Evolutionary conservation across 2,888 invertebrate species (phyloP).

Genomic region (Caenorhabditis angaria): DNA sequence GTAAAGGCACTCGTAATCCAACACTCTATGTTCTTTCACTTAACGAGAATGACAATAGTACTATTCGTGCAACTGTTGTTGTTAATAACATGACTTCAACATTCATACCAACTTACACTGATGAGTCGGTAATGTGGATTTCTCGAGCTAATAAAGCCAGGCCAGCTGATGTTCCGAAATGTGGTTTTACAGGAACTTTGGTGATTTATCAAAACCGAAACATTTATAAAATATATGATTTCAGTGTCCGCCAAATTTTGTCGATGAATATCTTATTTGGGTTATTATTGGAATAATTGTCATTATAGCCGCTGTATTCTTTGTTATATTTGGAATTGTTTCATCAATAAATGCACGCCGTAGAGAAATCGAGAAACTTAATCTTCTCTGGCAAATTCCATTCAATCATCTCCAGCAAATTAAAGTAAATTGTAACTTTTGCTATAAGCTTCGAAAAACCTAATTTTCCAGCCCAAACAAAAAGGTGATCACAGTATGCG

Average conservation of each 20-base stretch:
- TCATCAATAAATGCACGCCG: neutral
- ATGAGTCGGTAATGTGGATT: constrained; percentile 32
- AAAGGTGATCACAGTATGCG: constrained; percentile 38
- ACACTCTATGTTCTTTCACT: constrained; percentile 31
- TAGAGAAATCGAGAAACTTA: constrained; percentile 44
- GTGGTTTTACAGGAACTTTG: constrained; percentile 49
- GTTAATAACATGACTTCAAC: constrained; percentile 22
- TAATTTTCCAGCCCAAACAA: constrained; percentile 15
- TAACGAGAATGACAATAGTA: constrained; percentile 22
- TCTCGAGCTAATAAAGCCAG: constrained; percentile 10
- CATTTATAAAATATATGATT: neutral
- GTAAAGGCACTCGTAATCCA: constrained; percentile 33
- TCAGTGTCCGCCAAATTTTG: constrained; percentile 41
- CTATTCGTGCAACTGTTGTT: constrained; percentile 22
- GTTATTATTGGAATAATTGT: constrained; percentile 24
- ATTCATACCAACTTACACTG: constrained; percentile 21
- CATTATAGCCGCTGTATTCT: neutral
- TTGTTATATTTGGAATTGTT: neutral
- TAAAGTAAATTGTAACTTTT: constrained; percentile 18
- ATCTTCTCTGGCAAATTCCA: constrained; percentile 53
- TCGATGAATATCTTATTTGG: constrained; percentile 45
- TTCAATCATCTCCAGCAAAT: constrained; percentile 28
- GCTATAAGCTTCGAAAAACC: neutral
- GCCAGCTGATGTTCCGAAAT: constrained; percentile 36
- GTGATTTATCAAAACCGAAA: constrained; percentile 9